Base-by-base conservation (phyloP, 1,140 invertebrate species). In the Heliconius hewitsoni region DNA sequence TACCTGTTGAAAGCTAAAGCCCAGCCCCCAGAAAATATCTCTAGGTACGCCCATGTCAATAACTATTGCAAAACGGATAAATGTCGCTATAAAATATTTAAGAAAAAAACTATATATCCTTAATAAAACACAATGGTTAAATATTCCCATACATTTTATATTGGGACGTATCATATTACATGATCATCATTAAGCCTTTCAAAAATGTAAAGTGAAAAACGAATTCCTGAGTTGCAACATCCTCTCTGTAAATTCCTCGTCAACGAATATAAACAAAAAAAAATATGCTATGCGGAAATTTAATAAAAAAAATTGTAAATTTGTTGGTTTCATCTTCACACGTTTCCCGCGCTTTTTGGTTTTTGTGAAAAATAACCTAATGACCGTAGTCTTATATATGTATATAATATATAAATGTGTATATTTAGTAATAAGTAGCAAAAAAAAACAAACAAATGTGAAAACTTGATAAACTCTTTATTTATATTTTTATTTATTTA, bases 241-340 rank as follows among this genome's bases (percentile, higher is more conserved):
- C 60, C 60, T 66, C 13, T 66, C 27, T 30, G 27, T 27, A 66
- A 66, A 66, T 66, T 66, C 60, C 5, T 66, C 11, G 9, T 11
- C 60, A 66, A 66, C 60, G 60, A 27, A 66, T 66, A 66, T 66
- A 27, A 66, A 66, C 8, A 66, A 66, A 52, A 60, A 23, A 60
- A 60, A 60, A 60, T 60, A 23, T 60, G 57, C 23, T 66, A 16
- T 66, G 60, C 60, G 60, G 60, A 66, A 66, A 66, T 66, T 66
- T 13, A 5, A 66, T 27, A 11, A 57, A 66, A 66, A 66, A 66
- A 30, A 13, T 27, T 27, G 13, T 5, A 11, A 57, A n/a, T 23
- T 57, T 57, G 19, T 57, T n/a, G 19, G 55, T 57, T 57, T 57
- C 19, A 8, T 52, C 55, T 16, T 66, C 11, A 27, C 60, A n/a